Base-by-base conservation (phyloP, 1,140 invertebrate genomes). In the Pteromalus puparum region DNA sequence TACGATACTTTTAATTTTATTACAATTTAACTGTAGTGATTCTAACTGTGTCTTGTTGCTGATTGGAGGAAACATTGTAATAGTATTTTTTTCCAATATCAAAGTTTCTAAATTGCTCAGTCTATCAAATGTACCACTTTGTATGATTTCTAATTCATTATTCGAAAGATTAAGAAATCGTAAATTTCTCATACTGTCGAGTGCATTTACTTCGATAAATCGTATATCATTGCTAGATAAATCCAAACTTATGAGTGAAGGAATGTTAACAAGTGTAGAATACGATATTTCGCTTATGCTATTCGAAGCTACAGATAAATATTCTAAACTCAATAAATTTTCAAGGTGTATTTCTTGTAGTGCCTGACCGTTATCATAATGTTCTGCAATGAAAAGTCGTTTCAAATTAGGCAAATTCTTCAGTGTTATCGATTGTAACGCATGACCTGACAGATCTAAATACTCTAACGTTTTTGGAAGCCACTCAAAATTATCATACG, bases 91-190 rank as follows among this genome's bases (percentile, higher is more conserved):
- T 24, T 75, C 68, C n/a, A 89, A 53, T 12, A 46, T 38, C 3
- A 88, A 65, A 12, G 15, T 12, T n/a, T 68, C 10, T 1, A 89
- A 46, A 2, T 26, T 13, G 1, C 10, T 0, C 2, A 12, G 12
- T 28, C 26, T 1, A 13, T 67, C 13, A n/a, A 24, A 34, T 75
- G 67, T 46, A 7, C 79, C 15, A 1, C 1, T 5, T 65, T 67
- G 21, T 12, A 73, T 42, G 2, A n/a, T 3, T 6, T 84, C 46
- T 7, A 78, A 79, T 0, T 82, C 81, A 79, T 93, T 93, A 2
- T 86, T 87, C 0, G 89, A 89, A 0, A 93, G 68, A 72, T 90
- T 88, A 9, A 93, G 82, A 34, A 89, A 87, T 1, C 85, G 34
- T 12, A 93, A 65, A 76, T 90, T 89, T 0, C 81, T 77, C n/a